Percentiles rank a stretch among this genome's conserved stretches.
Conservation (phyloP, 2,113 vertebrate species). For the Poeciliopsis retropinna region DNA sequence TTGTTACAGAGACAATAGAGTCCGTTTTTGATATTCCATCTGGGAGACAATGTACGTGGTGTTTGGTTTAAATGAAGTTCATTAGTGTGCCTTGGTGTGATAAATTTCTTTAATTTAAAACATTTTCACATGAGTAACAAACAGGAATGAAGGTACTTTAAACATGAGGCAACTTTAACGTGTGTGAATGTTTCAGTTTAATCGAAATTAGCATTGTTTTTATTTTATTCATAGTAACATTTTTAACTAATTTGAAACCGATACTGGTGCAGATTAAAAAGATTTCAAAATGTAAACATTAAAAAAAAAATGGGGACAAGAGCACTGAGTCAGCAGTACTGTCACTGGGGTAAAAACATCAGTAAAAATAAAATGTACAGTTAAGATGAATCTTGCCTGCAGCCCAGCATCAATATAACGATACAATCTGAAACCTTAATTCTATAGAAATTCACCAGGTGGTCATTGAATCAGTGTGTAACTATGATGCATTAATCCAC, state of each 20-base stretch:
- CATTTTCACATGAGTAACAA: slow-evolving; percentile 38
- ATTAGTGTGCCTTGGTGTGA: slow-evolving; percentile 42
- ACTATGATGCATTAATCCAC: too few relatives aligned
- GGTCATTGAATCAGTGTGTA: too few relatives aligned
- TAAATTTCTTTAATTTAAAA: slow-evolving; percentile 59
- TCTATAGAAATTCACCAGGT: too few relatives aligned
- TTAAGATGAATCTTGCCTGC: too few relatives aligned
- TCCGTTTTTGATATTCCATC: slow-evolving; percentile 75
- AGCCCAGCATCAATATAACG: too few relatives aligned
- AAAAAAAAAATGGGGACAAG: too few relatives aligned
- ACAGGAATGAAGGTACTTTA: slow-evolving; percentile 43
- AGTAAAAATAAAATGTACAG: too few relatives aligned
- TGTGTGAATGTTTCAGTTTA: slow-evolving; percentile 27
- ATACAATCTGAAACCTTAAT: too few relatives aligned
- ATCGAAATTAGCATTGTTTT: slow-evolving; percentile 12
- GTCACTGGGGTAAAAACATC: too few relatives aligned
- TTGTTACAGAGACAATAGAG: slow-evolving; percentile 65
- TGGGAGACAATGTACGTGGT: slow-evolving; percentile 33
- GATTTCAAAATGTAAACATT: too few relatives aligned
- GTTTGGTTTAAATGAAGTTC: slow-evolving; percentile 51
- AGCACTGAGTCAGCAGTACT: too few relatives aligned
- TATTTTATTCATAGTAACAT: slow-evolving; percentile 20
- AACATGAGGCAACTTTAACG: slow-evolving; percentile 28
- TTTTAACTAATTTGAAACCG: background rate
- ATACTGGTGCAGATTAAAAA: background rate